phyloP scores from a whole-genome alignment of 2,888 invertebrate genomes.

The Hirudinaria manillensis region DNA sequence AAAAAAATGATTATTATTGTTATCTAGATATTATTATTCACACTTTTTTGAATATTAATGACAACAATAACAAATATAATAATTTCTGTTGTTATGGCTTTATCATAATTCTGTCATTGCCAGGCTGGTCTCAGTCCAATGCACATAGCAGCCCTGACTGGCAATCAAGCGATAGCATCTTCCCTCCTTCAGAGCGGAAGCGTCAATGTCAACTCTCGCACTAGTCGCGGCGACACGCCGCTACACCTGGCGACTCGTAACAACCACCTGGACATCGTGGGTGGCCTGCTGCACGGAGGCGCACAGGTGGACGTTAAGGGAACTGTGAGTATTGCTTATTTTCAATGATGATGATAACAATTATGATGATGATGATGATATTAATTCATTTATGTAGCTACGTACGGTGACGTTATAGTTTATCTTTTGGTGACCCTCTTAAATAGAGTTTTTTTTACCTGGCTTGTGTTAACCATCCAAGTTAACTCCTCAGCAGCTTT shows the following conservation, averaged over 20 bases:
- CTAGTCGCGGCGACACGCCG: slow-evolving; percentile 94
- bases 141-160: slow-evolving; percentile 98
- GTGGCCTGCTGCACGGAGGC: slow-evolving; percentile 83
- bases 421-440: too few relatives aligned
- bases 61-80: neutral
- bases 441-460: too few relatives aligned
- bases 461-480: too few relatives aligned
- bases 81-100: neutral
- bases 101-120: slow-evolving; percentile 37
- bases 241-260: slow-evolving; percentile 82
- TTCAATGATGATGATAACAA: neutral
- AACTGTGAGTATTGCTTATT: slow-evolving; percentile 25
- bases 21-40: neutral
- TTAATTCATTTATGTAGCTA: neutral
- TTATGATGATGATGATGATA: neutral
- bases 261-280: slow-evolving; percentile 95
- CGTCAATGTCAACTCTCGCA: slow-evolving; percentile 89
- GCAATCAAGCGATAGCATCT: slow-evolving; percentile 97
- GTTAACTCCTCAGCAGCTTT: neutral
- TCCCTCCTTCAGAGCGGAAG: slow-evolving; percentile 88
- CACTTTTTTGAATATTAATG: neutral
- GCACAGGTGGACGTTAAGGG: slow-evolving; percentile 94
- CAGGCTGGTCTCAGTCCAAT: slow-evolving; percentile 86
- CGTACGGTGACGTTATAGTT: neutral
- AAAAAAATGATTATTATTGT: neutral